These are phyloP conservation scores for Callorhinus ursinus DNA, from an alignment of 2,113 vertebrate genomes.

Conservation along the genomic window DNA sequence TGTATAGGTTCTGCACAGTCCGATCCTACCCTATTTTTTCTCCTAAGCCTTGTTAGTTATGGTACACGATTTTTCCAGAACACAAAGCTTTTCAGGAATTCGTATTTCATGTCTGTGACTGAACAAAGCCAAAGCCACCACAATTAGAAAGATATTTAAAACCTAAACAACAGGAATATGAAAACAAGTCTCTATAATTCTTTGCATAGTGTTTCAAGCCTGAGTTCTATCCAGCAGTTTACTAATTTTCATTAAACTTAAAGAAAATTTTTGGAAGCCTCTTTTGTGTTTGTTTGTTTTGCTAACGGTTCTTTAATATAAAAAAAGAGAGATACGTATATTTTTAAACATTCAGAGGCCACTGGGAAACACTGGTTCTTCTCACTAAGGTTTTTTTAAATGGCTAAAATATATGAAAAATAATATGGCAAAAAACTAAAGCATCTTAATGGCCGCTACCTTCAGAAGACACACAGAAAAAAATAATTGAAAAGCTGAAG, in stretches of 20 bases:
- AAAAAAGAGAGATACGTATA: neutral
- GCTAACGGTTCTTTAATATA: neutral
- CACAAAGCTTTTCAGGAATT: slow-evolving; percentile 18
- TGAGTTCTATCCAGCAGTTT: neutral
- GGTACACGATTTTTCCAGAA: neutral
- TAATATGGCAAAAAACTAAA: neutral
- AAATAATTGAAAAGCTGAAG: neutral
- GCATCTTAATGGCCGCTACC: neutral
- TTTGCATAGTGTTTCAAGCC: neutral
- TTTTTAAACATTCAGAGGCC: neutral
- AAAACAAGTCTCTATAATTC: neutral
- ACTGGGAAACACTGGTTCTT: neutral
- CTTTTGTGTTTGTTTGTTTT: neutral
- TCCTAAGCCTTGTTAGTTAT: neutral
- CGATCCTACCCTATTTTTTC: neutral
- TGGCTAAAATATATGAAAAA: slow-evolving; percentile 18
- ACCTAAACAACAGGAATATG: neutral
- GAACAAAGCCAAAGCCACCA: neutral
- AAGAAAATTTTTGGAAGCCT: neutral
- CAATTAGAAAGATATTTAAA: slow-evolving; percentile 38
- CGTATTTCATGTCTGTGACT: neutral
- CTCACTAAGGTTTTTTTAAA: neutral
- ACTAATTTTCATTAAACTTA: slow-evolving; percentile 7
- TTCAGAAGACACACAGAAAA: neutral
- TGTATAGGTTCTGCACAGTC: neutral